These are phyloP conservation scores for Eristalinus aeneus DNA, from an alignment of 2,888 invertebrate genomes.

Conservation along the genomic window DNA sequence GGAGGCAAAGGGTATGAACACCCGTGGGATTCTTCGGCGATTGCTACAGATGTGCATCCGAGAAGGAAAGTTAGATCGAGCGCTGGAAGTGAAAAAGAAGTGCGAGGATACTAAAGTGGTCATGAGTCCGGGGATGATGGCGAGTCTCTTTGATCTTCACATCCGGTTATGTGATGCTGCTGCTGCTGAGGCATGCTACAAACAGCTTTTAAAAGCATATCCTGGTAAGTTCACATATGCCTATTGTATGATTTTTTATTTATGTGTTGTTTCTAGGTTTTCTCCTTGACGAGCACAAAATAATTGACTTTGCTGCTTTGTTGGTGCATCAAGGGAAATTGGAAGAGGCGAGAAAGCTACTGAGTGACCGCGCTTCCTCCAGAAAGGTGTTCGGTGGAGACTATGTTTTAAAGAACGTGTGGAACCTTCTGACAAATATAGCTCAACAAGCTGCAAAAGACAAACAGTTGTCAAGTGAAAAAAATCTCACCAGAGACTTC, in stretches of 20 bases:
- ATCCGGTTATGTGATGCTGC: slow-evolving; percentile 83
- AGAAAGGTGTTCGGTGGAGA: slow-evolving; percentile 81
- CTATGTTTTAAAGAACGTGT: slow-evolving; percentile 83
- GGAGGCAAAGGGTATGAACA: slow-evolving; percentile 85
- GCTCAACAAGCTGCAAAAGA: slow-evolving; percentile 76
- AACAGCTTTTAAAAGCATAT: slow-evolving; percentile 82
- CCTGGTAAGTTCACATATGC: slow-evolving; percentile 77
- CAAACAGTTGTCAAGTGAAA: slow-evolving; percentile 75
- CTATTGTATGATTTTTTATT: neutral
- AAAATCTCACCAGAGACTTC: slow-evolving; percentile 81
- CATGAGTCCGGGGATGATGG: slow-evolving; percentile 85
- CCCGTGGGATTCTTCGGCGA: slow-evolving; percentile 84
- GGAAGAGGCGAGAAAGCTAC: slow-evolving; percentile 78
- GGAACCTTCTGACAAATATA: slow-evolving; percentile 83
- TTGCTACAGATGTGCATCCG: slow-evolving; percentile 84
- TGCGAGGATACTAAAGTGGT: slow-evolving; percentile 82
- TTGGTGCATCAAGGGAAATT: slow-evolving; percentile 81
- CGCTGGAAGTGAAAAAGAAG: slow-evolving; percentile 82
- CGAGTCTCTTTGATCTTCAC: slow-evolving; percentile 84
- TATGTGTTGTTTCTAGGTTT: slow-evolving; percentile 79
- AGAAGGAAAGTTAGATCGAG: slow-evolving; percentile 82
- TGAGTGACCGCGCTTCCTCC: slow-evolving; percentile 82
- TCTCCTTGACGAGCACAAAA: slow-evolving; percentile 84
- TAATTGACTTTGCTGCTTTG: slow-evolving; percentile 84
- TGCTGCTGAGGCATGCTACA: slow-evolving; percentile 82